Conservation (phyloP, 1,140 invertebrate genomes). For the Riptortus pedestris region DNA sequence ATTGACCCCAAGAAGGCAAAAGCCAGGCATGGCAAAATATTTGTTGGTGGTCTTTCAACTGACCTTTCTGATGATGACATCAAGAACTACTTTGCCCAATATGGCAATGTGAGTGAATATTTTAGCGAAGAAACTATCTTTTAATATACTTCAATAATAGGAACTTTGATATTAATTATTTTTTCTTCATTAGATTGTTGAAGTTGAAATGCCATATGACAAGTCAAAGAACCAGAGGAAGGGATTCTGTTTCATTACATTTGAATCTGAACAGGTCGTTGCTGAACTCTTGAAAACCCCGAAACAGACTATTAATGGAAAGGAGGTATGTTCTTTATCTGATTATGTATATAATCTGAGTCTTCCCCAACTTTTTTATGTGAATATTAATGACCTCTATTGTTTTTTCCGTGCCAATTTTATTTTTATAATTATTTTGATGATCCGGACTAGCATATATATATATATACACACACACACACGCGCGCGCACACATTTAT, state of each 20-base stretch:
- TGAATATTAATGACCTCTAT: too few species aligned
- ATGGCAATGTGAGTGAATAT: constrained; percentile 63
- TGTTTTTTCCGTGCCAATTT: too few species aligned
- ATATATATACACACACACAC: too few species aligned
- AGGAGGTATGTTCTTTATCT: constrained; percentile 53
- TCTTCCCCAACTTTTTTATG: too few species aligned
- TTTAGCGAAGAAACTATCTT: constrained; percentile 5
- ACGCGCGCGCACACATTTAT: too few species aligned
- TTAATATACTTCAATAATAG: background rate
- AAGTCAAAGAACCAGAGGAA: constrained; percentile 92
- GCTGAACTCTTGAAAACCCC: constrained; percentile 80
- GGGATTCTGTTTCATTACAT: constrained; percentile 91
- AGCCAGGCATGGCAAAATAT: constrained; percentile 85
- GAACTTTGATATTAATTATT: constrained; percentile 21
- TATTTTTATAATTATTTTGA: background rate
- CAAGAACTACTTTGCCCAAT: constrained; percentile 78
- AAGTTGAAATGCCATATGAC: constrained; percentile 92
- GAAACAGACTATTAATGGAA: constrained; percentile 83
- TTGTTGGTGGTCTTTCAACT: constrained; percentile 82
- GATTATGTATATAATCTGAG: too few species aligned
- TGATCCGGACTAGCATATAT: background rate
- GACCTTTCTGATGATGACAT: constrained; percentile 88
- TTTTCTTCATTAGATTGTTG: constrained; percentile 61
- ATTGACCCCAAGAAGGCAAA: constrained; percentile 93
- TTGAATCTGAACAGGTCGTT: constrained; percentile 84